phyloP scores from a whole-genome alignment of 2,888 invertebrate genomes.

The Oxycera nigricornis region DNA sequence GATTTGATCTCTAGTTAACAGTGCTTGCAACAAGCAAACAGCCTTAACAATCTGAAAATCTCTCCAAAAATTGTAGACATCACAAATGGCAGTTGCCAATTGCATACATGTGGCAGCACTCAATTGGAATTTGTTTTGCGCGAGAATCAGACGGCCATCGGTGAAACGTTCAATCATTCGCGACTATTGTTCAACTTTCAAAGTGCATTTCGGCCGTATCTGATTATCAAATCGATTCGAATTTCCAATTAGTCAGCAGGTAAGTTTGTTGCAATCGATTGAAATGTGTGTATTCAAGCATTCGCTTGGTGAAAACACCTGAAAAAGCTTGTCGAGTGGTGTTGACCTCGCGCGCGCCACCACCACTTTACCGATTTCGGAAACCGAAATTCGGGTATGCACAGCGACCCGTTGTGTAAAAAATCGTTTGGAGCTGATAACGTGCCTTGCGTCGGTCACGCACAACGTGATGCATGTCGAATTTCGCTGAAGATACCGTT shows the following conservation, averaged over 20 bases:
- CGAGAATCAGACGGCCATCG: slow-evolving; percentile 33
- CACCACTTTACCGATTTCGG: not conserved
- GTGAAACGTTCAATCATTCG: slow-evolving; percentile 1
- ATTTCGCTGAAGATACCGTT: not conserved
- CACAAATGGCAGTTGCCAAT: not conserved
- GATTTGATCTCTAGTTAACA: not conserved
- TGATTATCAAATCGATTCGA: not conserved
- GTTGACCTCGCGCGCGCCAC: not conserved
- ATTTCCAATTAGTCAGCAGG: not conserved
- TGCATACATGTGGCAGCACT: slow-evolving; percentile 7
- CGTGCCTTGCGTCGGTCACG: not conserved
- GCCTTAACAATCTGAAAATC: not conserved
- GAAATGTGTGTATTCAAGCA: not conserved
- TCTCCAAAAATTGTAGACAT: not conserved
- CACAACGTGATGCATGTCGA: not conserved
- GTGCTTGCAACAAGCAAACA: not conserved
- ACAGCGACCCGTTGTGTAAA: not conserved
- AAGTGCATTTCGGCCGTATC: not conserved
- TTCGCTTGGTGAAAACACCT: not conserved
- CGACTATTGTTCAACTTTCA: not conserved
- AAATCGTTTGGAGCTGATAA: not conserved
- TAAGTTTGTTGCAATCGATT: not conserved
- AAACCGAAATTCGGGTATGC: not conserved
- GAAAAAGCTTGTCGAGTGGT: not conserved
- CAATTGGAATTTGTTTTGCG: slow-evolving; percentile 33